Conservation (phyloP, 1,140 invertebrate genomes). For the Samia ricini region DNA sequence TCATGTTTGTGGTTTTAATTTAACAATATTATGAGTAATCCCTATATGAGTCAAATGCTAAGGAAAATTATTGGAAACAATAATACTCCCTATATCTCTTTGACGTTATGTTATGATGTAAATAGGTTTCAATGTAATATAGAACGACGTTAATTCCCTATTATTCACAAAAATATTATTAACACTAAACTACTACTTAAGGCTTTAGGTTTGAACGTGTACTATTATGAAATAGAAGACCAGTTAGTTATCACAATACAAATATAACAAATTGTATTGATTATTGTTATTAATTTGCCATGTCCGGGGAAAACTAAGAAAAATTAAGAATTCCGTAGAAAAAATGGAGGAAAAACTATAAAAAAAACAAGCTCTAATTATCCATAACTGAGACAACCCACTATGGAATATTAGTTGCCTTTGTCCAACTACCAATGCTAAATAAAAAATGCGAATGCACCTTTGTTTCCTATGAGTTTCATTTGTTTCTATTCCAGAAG, state of each 20-base stretch:
- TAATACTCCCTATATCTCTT: background rate
- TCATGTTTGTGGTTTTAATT: background rate
- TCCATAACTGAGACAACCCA: background rate
- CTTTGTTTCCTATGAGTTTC: background rate
- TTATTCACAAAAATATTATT: background rate
- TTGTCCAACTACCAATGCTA: no score
- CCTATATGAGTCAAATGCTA: slow-evolving; percentile 1
- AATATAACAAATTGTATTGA: background rate
- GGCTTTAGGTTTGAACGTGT: background rate
- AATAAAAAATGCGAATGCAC: no score
- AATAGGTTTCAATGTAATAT: background rate
- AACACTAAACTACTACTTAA: background rate
- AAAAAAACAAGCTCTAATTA: background rate
- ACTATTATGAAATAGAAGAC: background rate
- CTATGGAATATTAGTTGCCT: no score
- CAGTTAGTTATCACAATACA: background rate
- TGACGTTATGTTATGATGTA: background rate
- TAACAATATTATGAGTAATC: background rate
- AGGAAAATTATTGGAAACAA: slow-evolving; percentile 5
- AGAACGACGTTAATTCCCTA: background rate
- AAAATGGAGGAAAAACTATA: background rate
- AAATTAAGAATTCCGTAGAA: background rate
- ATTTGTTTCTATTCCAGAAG: background rate
- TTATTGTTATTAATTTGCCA: background rate
- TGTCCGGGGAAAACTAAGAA: background rate